Percentiles rank a stretch among this genome's conserved stretches.
phyloP scores from a whole-genome alignment of 1,140 invertebrate genomes.

The Trinorchestia longiramus region DNA sequence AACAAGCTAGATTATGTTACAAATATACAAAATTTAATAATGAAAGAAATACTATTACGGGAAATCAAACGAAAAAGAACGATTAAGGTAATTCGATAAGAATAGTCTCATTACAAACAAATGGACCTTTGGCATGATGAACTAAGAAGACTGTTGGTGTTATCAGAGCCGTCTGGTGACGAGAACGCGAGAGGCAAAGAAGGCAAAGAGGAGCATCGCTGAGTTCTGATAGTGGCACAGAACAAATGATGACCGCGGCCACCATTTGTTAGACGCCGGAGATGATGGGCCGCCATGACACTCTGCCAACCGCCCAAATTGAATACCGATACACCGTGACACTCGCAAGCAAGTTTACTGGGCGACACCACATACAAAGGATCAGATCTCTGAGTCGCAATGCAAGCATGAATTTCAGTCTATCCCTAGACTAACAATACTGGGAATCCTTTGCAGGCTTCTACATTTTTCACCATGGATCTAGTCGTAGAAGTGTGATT shows the following conservation, averaged over 20 bases:
- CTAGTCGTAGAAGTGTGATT: background rate
- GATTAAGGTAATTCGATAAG: background rate
- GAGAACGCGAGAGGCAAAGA: background rate
- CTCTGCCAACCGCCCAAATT: constrained; percentile 51
- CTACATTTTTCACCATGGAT: background rate
- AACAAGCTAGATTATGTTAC: background rate
- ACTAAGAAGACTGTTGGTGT: background rate
- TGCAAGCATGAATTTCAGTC: background rate
- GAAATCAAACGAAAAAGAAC: too few species aligned
- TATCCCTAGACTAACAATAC: background rate
- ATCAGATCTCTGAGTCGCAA: background rate
- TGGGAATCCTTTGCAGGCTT: background rate
- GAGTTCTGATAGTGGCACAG: constrained; percentile 45
- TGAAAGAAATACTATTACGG: too few species aligned
- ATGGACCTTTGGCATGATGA: background rate
- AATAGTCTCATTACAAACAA: background rate
- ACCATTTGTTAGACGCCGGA: constrained; percentile 48
- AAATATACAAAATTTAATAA: background rate
- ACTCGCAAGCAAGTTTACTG: constrained; percentile 38
- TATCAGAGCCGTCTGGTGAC: background rate
- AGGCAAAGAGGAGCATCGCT: background rate
- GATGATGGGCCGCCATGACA: constrained; percentile 51
- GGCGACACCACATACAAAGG: constrained; percentile 9
- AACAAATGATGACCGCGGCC: constrained; percentile 50
- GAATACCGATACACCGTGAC: constrained; percentile 52